Evolutionary conservation across 2,113 vertebrate genomes (phyloP).

Genomic region (Charadrius vociferus): DNA sequence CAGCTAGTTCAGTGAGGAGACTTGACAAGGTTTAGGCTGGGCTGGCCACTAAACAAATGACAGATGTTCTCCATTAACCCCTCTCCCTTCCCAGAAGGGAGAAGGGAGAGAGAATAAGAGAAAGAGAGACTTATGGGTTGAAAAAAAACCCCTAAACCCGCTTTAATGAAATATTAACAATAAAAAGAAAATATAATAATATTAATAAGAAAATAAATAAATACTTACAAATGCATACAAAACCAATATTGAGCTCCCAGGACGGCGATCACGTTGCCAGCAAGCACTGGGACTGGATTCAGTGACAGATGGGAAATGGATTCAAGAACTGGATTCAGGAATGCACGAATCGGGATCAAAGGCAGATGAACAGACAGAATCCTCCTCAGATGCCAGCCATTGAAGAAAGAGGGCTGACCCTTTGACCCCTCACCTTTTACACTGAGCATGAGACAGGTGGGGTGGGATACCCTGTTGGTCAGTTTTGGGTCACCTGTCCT

Average conservation of each 20-base stretch:
- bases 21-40: neutral
- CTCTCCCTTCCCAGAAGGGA: neutral
- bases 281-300: neutral
- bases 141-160: neutral
- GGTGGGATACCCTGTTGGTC: neutral
- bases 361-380: neutral
- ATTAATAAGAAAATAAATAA: neutral
- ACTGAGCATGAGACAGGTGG: neutral
- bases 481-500: neutral
- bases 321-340: neutral
- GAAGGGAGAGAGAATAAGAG: neutral
- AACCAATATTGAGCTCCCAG: neutral
- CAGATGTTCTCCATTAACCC: neutral
- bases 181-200: neutral
- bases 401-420: neutral
- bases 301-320: neutral
- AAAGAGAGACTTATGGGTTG: neutral
- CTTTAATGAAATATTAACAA: neutral
- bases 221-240: neutral
- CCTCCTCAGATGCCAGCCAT: neutral
- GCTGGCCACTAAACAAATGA: neutral
- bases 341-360: neutral
- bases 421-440: neutral
- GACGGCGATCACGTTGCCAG: neutral
- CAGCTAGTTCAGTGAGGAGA: neutral